phyloP scores from a whole-genome alignment of 2,888 invertebrate genomes.

The Phaonia tiefii region DNA sequence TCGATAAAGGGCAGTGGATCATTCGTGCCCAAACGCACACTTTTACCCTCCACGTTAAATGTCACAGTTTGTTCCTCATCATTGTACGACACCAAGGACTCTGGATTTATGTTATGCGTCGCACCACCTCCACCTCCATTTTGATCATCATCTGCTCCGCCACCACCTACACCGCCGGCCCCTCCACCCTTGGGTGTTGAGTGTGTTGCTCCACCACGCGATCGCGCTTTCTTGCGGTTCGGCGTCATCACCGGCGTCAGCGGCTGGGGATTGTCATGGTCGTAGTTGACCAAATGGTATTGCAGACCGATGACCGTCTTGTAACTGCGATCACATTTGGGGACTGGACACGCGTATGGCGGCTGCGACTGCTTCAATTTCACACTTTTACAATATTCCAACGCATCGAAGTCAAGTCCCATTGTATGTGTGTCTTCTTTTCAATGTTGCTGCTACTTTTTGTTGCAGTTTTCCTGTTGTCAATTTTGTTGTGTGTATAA shows the following conservation, averaged over 20 bases:
- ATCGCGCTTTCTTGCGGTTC: conserved; percentile 84
- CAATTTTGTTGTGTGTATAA: conserved; percentile 53
- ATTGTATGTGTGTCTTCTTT: conserved; percentile 80
- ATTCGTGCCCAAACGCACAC: conserved; percentile 84
- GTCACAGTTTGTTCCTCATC: conserved; percentile 93
- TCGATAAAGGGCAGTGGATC: conserved; percentile 87
- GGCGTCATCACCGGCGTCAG: conserved; percentile 84
- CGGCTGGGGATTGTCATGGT: conserved; percentile 89
- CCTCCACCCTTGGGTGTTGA: conserved; percentile 78
- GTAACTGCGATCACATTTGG: conserved; percentile 91
- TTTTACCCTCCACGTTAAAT: conserved; percentile 91
- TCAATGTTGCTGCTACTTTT: conserved; percentile 62
- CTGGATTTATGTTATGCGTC: conserved; percentile 71
- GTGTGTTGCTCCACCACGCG: conserved; percentile 81
- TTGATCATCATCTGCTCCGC: conserved; percentile 69
- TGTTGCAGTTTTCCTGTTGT: conserved; percentile 62
- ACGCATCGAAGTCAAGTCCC: conserved; percentile 92
- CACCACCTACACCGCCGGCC: conserved; percentile 72
- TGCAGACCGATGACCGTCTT: conserved; percentile 93
- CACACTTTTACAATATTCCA: conserved; percentile 91
- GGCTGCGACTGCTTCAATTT: conserved; percentile 84
- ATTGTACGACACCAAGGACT: conserved; percentile 85
- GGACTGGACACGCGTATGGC: conserved; percentile 92
- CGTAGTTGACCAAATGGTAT: conserved; percentile 91
- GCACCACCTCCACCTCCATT: conserved; percentile 58